Base-by-base conservation (phyloP, 2,888 invertebrate genomes). In the Cheilosia soror region DNA sequence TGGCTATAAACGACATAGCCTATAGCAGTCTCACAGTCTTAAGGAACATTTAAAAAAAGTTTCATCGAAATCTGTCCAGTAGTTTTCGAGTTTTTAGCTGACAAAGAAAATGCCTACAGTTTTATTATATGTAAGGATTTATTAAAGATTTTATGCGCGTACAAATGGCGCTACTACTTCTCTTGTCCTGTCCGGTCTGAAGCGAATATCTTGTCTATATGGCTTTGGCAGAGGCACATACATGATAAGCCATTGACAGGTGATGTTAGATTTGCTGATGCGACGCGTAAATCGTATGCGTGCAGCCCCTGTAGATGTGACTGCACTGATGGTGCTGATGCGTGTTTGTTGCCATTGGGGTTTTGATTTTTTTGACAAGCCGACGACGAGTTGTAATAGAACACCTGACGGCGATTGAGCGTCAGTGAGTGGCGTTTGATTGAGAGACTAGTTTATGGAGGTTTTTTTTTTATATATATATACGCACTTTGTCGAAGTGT, bases 111-210 rank as follows among this genome's bases (percentile, higher is more conserved):
- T n/a, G n/a, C n/a, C n/a, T n/a, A n/a, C n/a, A n/a, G n/a, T n/a
- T n/a, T n/a, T n/a, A n/a, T n/a, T n/a, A n/a, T n/a, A n/a, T n/a
- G n/a, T n/a, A n/a, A n/a, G n/a, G n/a, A 85, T 85, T 81, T 85
- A 85, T 85, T 85, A 85, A 81, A 81, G 72, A 85, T 85, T 85
- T 80, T 85, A 80, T 85, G 58, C 85, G 85, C 85, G 85, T 81
- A 76, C 81, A 62, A 80, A 77, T 81, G 85, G 85, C 85, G 81
- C 85, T 85, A 81, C 81, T 42, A 75, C 68, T 79, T 73, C 62
- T 62, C 68, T 68, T 75, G 63, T 69, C 55, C 40, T 58, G 55
- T 66, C 68, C 29, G 20, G 57, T 37, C 37, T 65, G 15, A 15
- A 33, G 40, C 47, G 68, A 55, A 47, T 77, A 57, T 65, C 37